A percentile compares a stretch with the other conserved stretches of the same genome.
These are phyloP conservation scores for Ellobium chinense DNA, from an alignment of 2,888 invertebrate species.

Conservation along the genomic window DNA sequence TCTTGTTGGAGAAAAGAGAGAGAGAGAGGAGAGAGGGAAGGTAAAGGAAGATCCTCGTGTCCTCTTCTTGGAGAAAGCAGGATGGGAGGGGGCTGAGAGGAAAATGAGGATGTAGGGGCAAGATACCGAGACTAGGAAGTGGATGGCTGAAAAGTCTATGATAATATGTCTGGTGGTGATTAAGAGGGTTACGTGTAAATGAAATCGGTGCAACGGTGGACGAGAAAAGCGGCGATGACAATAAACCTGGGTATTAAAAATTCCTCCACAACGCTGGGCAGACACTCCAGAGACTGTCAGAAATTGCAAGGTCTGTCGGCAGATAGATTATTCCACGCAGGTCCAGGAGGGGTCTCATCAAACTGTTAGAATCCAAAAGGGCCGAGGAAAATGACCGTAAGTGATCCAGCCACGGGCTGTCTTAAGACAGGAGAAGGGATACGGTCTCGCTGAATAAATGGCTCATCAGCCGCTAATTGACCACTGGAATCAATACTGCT, in stretches of 20 bases:
- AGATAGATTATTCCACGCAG: no score
- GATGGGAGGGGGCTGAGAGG: neutral
- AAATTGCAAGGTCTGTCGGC: no score
- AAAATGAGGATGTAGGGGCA: no score
- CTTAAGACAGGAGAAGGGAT: neutral
- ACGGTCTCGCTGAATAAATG: neutral
- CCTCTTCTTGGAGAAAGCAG: neutral
- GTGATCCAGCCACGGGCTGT: neutral
- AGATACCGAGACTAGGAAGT: no score
- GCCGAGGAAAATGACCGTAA: neutral
- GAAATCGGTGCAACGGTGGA: no score
- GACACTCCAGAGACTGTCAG: no score
- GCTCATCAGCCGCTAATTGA: neutral
- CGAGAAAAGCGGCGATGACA: no score
- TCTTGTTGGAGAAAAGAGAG: neutral
- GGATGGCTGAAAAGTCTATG: no score
- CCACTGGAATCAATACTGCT: neutral
- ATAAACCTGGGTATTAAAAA: neutral
- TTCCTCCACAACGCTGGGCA: neutral
- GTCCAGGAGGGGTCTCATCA: neutral
- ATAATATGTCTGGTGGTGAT: no score
- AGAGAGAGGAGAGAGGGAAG: neutral
- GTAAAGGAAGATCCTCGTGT: neutral
- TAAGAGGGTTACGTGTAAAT: no score
- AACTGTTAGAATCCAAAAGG: neutral